Evolutionary conservation across 2,113 vertebrate species (phyloP), one percentile per base, ranked within the genome.

Genomic region (Nettapus auritus): DNA sequence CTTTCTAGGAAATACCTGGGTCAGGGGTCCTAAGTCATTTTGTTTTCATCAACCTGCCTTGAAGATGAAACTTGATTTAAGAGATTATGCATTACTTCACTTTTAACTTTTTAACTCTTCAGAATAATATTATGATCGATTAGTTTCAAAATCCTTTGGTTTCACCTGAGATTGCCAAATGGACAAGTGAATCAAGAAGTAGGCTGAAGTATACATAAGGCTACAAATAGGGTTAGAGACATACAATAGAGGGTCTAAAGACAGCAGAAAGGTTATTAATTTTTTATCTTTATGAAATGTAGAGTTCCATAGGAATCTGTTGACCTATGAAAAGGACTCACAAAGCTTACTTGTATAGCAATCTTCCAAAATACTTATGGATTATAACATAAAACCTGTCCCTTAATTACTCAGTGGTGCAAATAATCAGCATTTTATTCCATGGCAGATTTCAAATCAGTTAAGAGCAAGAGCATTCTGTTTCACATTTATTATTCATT

Each of bases 401-500:
- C 53, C 34, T 5, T 17, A 18, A 23, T 48, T 68, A 38, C 52
- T 66, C 62, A 21, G 20, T 2, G 25, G 21, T 8, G 10, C 4
- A 62, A 40, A 36, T 0, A 2, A 60, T 9, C 29, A 53, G 56
- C 14, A 71, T 38, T 63, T 76, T 16, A 26, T 34, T 64, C 73
- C 53, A 42, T 7, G 33, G 13, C 31, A 48, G 53, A 70, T 5
- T 56, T n/a, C 1, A 4, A 56, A 70, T 11, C 55, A 63, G 36
- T 46, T 13, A 42, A 74, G 56, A 90, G 75, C 17, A 55, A 60
- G 14, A 85, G 34, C 34, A 12, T 59, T 90, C 56, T 48, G 34
- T 79, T 79, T 53, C 80, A 71, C 78, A 40, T 20, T 36, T 66
- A 95, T 74, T 82, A 93, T 48, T 78, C 79, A 86, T 57, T 95